Percentiles rank a stretch among this genome's conserved stretches.
phyloP scores from a whole-genome alignment of 2,113 vertebrate genomes.

The Toxostoma redivivum region DNA sequence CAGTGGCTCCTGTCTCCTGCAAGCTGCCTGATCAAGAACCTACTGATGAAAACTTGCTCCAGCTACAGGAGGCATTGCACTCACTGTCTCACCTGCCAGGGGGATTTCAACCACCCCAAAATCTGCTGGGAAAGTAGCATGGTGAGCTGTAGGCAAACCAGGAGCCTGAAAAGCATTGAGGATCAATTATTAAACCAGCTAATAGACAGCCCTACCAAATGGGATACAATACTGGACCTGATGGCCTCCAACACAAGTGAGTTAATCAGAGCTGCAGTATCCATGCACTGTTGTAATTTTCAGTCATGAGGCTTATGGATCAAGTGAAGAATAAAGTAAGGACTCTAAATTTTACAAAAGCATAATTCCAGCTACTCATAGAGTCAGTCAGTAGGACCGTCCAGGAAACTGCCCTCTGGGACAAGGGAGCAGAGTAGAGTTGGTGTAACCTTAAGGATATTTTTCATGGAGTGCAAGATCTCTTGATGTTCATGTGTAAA shows the following conservation, averaged over 20 bases:
- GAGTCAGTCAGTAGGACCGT: background rate
- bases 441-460: background rate
- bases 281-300: background rate
- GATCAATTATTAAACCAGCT: background rate
- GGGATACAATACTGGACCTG: background rate
- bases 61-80: background rate
- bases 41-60: background rate
- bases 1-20: background rate
- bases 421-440: background rate
- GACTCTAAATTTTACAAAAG: background rate
- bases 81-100: background rate
- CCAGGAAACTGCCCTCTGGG: background rate
- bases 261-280: background rate
- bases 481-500: background rate
- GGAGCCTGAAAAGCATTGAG: background rate
- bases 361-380: background rate
- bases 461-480: background rate
- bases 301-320: background rate
- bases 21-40: background rate
- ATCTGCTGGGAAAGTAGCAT: background rate
- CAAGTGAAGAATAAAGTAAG: background rate
- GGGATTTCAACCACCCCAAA: accelerated
- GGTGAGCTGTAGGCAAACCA: background rate
- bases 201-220: background rate
- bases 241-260: background rate